Base-by-base conservation (phyloP, 2,888 invertebrate genomes). In the Arctia plantaginis region DNA sequence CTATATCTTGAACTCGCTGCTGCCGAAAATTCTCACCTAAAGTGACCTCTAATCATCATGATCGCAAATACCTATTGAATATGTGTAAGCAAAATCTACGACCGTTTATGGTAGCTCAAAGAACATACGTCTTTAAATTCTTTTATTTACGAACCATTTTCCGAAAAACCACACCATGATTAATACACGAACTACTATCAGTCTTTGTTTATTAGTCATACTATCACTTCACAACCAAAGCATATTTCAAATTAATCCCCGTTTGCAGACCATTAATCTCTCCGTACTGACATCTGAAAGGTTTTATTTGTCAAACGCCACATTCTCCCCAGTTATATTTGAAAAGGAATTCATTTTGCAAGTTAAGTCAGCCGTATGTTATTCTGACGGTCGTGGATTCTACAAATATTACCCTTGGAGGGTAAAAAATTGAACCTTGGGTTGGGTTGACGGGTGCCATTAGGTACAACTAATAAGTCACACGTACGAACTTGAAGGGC, bases 281-380 rank as follows among this genome's bases (percentile, higher is more conserved):
- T 66, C 71, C 69, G 79, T 73, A 73, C 79, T 75, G 81, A 85
- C 83, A 83, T 71, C 74, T 75, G 70, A 79, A 85, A 83, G 83
- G 85, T 85, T 83, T 85, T 83, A 83, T 83, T 83, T 83, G 83
- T 85, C 85, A 77, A 83, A 82, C 80, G 77, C 80, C 85, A 85
- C 82, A 85, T 82, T 82, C 73, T 73, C 80, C 74, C 74, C 69
- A 78, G 84, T 80, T 80, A 81, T 80, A 80, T 84, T 82, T 80
- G 82, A 82, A 83, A 82, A 83, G 85, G 84, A 84, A 83, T 85
- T 86, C 85, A 85, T 85, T 85, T 80, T 72, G 77, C 75, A 65
- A 80, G 80, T 85, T 82, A 86, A 85, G 81, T 82, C 85, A 74
- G 73, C 79, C 81, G 82, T 86, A 84, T 78, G 79, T 86, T 84